Evolutionary conservation across 2,797 vertebrate genomes (phyloP).

Genomic region (Peromyscus attwateri): DNA sequence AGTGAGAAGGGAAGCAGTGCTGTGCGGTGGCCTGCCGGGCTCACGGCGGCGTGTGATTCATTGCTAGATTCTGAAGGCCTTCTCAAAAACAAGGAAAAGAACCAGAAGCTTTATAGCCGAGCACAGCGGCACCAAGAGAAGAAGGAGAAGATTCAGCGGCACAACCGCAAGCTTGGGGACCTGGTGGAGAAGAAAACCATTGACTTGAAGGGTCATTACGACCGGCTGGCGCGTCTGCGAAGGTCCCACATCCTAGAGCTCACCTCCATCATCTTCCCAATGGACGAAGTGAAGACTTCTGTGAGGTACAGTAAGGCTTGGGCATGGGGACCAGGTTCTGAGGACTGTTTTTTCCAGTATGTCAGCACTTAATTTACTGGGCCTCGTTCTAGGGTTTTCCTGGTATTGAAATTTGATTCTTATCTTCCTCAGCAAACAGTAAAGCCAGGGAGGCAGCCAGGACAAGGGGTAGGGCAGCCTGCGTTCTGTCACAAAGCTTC

Average conservation of each 20-base stretch:
- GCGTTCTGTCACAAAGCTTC: not conserved
- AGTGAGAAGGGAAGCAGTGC: not conserved
- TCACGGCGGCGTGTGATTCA: not conserved
- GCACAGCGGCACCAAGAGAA: slow-evolving; percentile 96
- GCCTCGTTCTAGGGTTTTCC: slow-evolving; percentile 10
- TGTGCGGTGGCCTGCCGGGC: not conserved
- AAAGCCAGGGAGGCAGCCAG: not conserved
- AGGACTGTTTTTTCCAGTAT: not conserved
- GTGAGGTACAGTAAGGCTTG: slow-evolving; percentile 90
- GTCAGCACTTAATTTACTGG: not conserved
- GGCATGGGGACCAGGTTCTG: not conserved
- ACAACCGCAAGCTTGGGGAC: slow-evolving; percentile 94
- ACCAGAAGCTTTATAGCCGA: slow-evolving; percentile 93
- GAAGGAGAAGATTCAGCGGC: slow-evolving; percentile 96
- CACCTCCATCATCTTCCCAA: slow-evolving; percentile 94
- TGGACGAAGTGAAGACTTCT: slow-evolving; percentile 95
- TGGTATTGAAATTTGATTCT: slow-evolving; percentile 46
- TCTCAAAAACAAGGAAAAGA: slow-evolving; percentile 93
- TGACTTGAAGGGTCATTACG: slow-evolving; percentile 91
- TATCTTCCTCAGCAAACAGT: slow-evolving; percentile 61
- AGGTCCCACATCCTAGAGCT: slow-evolving; percentile 94
- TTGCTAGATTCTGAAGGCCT: slow-evolving; percentile 92
- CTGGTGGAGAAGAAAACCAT: slow-evolving; percentile 91
- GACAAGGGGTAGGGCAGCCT: not conserved
- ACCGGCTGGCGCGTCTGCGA: slow-evolving; percentile 91